Evolutionary conservation across 2,113 vertebrate genomes (phyloP).

Genomic region (Pholis gunnellus): DNA sequence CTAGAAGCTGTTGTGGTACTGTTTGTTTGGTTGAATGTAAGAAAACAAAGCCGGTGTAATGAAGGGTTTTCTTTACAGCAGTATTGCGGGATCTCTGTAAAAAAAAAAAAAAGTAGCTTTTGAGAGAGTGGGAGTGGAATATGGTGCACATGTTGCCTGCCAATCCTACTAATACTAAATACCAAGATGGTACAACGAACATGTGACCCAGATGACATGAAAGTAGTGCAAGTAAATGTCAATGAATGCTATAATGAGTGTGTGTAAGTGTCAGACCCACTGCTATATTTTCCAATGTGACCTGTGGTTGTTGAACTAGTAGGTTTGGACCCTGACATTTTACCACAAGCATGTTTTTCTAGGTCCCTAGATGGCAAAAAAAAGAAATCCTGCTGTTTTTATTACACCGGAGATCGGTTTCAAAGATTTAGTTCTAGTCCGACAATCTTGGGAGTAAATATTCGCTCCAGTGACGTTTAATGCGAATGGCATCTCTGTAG

Average conservation of each 20-base stretch:
- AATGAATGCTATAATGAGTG: background rate
- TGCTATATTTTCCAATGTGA: slow-evolving; percentile 9
- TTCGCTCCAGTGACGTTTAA: slow-evolving; percentile 31
- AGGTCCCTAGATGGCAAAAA: slow-evolving; percentile 19
- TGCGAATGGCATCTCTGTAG: slow-evolving; percentile 25
- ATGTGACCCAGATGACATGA: background rate
- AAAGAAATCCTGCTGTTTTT: slow-evolving; percentile 5
- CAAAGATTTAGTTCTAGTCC: slow-evolving; percentile 7
- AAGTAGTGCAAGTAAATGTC: slow-evolving; percentile 8
- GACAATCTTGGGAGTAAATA: slow-evolving; percentile 25
- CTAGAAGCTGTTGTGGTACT: no score
- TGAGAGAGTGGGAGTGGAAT: no score
- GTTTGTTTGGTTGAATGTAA: background rate
- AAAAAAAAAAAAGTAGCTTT: no score
- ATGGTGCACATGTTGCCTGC: background rate
- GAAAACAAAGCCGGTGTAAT: background rate
- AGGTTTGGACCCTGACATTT: slow-evolving; percentile 15
- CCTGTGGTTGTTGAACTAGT: slow-evolving; percentile 13
- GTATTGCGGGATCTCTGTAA: no score
- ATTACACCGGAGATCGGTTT: slow-evolving; percentile 30
- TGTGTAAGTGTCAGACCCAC: background rate
- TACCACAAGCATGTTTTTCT: slow-evolving; percentile 14
- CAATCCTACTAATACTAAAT: background rate
- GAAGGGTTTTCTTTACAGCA: background rate
- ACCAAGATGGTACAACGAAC: background rate